Evolutionary conservation across 2,797 vertebrate genomes (phyloP), one percentile per base, ranked within the genome.

Genomic region (Percopsis omiscomaycus): DNA sequence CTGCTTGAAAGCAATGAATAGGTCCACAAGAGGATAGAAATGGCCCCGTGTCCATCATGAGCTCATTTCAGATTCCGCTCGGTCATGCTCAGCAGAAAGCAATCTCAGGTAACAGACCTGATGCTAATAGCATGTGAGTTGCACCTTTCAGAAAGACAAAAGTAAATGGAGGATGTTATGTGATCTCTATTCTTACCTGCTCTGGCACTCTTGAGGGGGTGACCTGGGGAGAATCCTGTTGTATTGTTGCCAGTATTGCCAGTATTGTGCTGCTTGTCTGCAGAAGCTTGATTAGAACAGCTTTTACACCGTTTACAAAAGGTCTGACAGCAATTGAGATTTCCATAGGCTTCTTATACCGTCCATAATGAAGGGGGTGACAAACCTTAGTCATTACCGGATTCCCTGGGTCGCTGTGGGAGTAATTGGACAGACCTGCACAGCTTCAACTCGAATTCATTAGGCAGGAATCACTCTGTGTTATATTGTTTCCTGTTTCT

Each of bases 41-140:
- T 70, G 71, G 79, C 81, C 82, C 69, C 0, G 71, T 77, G 82
- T 86, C 86, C 82, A 75, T 86, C 84, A 79, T 71, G 69, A 62
- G 57, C 86, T 83, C 74, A 87, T 90, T 90, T 85, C 73, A 88
- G 87, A 90, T 91, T 91, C 89, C 51, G 61, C 84, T 89, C 82
- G 77, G 88, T 88, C 88, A 89, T 70, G 69, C 65, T 68, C 6
- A 75, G 73, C 84, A 86, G 75, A 91, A 91, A 89, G 86, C 91
- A 92, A 92, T 92, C 89, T 91, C 85, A 86, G 89, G 89, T 90
- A 91, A 84, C 87, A 88, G 84, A 85, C 83, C 77, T 78, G 78
- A 85, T 87, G 85, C 84, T 89, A 91, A 91, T 91, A 85, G 78
- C 80, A 74, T 72, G 48, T 79, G 77, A 85, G 77, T 82, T 74